Evolutionary conservation across 2,113 vertebrate genomes (phyloP), one percentile per base, ranked within the genome.

Genomic region (Oncorhynchus gorbuscha): DNA sequence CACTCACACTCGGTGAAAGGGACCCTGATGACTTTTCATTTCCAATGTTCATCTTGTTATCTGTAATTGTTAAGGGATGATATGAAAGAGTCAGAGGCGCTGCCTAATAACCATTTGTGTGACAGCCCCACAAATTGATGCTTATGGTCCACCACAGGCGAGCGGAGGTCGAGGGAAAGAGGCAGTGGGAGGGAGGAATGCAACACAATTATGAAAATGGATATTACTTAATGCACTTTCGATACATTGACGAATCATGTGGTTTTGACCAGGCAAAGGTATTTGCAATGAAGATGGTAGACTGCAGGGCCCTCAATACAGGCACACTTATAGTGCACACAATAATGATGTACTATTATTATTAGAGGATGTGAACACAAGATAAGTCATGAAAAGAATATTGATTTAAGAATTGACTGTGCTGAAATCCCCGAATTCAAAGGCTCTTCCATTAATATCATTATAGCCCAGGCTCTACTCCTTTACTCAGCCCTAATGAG

Each of bases 41-140:
- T 89, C 84, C 80, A 88, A 69, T 84, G 83, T 87, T 90, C 88
- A 91, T 92, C 90, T 89, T 88, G 85, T 92, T 93, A 93, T 90
- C 91, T 89, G 85, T 91, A 91, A 91, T 93, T 90, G 85, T 86
- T 85, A 76, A 86, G 90, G 82, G 84, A 85, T 67, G 72, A 75
- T 74, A 32, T 62, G 45, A 78, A 24, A 71, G 73, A 48, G 74
- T 71, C 72, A 28, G 76, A 82, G 84, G 68, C 78, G 49, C 74
- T 72, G 74, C 77, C 81, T 76, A 78, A 88, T 81, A 84, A 85
- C 83, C 75, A 85, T 84, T 72, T 77, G 81, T 77, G 70, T 78
- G 79, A 80, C 79, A 49, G 32, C 73, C 71, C 70, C 16, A 39
- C 81, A 86, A 88, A 89, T 81, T 83, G 80, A 90, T 87, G 86